Base-by-base conservation (phyloP, 2,888 invertebrate species). In the Apomyelois bistriatella region DNA sequence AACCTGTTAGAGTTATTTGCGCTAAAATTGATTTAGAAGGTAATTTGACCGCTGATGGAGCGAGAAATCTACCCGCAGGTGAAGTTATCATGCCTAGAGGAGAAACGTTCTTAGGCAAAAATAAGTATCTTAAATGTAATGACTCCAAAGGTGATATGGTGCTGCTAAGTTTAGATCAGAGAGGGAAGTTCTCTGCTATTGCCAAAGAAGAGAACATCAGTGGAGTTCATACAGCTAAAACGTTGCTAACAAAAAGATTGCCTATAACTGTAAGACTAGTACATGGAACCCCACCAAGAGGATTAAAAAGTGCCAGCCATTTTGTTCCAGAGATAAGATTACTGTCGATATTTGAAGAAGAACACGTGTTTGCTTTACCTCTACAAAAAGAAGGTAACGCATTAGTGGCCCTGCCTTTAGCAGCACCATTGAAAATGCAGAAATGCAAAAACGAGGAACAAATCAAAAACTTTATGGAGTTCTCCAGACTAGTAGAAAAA, bases 161-260 rank as follows among this genome's bases (percentile, higher is more conserved):
- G 30, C 92, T 96, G 70, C 87, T 98, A 61, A 94, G 95, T 58
- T 92, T 96, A 76, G 97, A 98, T 73, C 96, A 97, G 81, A 93
- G 96, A 75, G 97, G 97, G 36, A 94, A 96, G 72, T 98, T 98
- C 87, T 98, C 97, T 68, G 96, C 97, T 47, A 91, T 98, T 53
- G 98, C 98, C 58, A 94, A 96, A 72, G 96, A 97, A 81, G 97
- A 97, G 72, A 97, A 97, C 85, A 97, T 98, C 60, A 96, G 97
- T 75, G 98, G 98, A 16, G 98, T 98, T 13, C 98, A 98, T 82
- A 96, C 96, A 59, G 96, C 97, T 12, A 94, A 95, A 74, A 97
- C 97, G 70, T 91, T 98, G 61, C 87, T 98, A 53, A 94, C 95
- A 61, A 98, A 98, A 83, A 92, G 98, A 61, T 92, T 98, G 87